Base-by-base conservation (phyloP, 2,113 vertebrate genomes). In the Phoxinus phoxinus region DNA sequence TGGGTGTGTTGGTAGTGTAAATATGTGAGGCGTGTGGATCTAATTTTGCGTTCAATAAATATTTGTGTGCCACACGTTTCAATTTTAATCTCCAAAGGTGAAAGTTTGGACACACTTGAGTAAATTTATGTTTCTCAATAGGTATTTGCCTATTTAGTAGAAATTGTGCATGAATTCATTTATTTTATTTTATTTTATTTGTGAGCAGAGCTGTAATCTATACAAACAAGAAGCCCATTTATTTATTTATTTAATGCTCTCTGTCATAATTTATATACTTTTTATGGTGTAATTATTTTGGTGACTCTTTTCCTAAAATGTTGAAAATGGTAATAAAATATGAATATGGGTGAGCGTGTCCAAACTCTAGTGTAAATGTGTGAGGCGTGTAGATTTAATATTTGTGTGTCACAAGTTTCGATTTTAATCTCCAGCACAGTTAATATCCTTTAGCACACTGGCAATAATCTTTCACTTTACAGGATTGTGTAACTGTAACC, bases 391-490 rank as follows among this genome's bases (percentile, higher is more conserved):
- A 41, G 32, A 79, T 61, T 4, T 58, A 25, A 63, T 21, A 32
- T 81, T 81, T 81, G 41, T 48, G n/a, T 81, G 37, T 8, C 15
- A 81, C 41, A 25, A 30, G 41, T 67, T 81, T 48, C 12, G 41
- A 65, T 67, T 69, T 37, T 15, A 82, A 82, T 82, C 11, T 69
- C 59, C 59, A 65, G 79, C 37, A 48, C 37, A 65, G 59, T 65
- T 81, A 65, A 81, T 72, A 27, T 67, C 69, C 53, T 61, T 37
- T 6, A 56, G n/a, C 27, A 25, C 23, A 8, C 44, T 63, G 23
- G 19, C 58, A 81, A 51, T 81, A 74, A 81, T 72, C 53, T 51
- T 74, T 84, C 61, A 76, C 17, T 79, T 35, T 48, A 59, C 78
- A 48, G 78, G 77, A 61, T 79, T 63, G 53, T 46, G 35, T 44